These are phyloP conservation scores for Podabrus alpinus DNA, from an alignment of 2,888 invertebrate species.

Conservation along the genomic window DNA sequence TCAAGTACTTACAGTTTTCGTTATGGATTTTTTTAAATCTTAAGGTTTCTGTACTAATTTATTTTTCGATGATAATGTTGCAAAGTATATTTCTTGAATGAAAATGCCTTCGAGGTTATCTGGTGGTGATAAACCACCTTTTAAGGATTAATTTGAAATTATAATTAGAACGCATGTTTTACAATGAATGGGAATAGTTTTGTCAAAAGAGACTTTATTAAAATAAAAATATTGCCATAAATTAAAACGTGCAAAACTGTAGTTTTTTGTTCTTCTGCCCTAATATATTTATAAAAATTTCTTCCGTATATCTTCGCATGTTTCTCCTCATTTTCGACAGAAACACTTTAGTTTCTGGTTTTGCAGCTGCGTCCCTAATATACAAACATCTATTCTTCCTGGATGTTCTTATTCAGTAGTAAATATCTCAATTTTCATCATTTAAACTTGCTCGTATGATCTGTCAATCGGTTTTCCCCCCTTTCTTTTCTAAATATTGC, in stretches of 20 bases:
- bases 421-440: not conserved
- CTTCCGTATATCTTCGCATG: not conserved
- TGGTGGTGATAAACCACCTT: not conserved
- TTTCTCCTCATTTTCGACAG: not conserved
- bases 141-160: no score
- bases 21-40: no score
- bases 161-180: no score
- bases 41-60: no score
- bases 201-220: no score
- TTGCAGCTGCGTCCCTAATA: not conserved
- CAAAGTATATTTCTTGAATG: not conserved
- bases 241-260: not conserved
- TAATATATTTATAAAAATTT: not conserved
- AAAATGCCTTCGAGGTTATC: not conserved
- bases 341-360: slow-evolving; percentile 4
- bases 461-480: not conserved
- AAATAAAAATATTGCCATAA: not conserved
- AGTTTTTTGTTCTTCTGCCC: not conserved
- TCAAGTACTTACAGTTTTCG: no score
- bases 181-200: no score
- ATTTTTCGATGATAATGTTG: not conserved
- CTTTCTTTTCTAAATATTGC: not conserved
- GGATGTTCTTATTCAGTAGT: not conserved
- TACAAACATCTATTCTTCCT: not conserved
- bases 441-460: not conserved